A percentile compares a stretch with the other conserved stretches of the same genome.
phyloP scores from a whole-genome alignment of 2,888 invertebrate species.

The Lordiphosa andalusiaca region DNA sequence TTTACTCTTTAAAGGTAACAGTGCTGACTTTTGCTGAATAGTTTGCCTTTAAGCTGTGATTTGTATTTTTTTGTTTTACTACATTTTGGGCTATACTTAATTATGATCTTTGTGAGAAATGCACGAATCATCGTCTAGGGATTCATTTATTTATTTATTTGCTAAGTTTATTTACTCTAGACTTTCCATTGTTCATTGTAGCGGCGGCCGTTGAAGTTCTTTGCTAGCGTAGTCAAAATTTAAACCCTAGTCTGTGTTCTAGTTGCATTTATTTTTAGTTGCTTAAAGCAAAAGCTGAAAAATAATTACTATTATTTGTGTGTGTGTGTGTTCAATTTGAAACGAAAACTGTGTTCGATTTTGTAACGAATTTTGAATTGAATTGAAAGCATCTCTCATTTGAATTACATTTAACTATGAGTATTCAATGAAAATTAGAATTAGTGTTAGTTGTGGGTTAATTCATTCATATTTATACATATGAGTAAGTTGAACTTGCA shows the following conservation, averaged over 20 bases:
- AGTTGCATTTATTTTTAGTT: constrained; percentile 24
- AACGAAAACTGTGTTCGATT: constrained; percentile 24
- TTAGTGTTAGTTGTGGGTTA: constrained; percentile 15
- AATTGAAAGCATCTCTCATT: constrained; percentile 7
- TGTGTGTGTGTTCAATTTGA: neutral
- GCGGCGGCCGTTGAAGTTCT: constrained; percentile 4
- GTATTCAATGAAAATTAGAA: constrained; percentile 12
- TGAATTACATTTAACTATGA: constrained; percentile 47
- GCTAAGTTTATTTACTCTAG: constrained; percentile 9
- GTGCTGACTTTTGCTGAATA: constrained; percentile 29
- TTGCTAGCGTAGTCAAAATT: constrained; percentile 6
- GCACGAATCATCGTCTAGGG: neutral
- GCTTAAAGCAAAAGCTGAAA: constrained; percentile 55
- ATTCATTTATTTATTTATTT: neutral
- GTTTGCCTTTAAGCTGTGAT: constrained; percentile 15
- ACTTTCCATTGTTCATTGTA: constrained; percentile 4
- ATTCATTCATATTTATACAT: constrained; percentile 27
- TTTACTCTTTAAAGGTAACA: constrained; percentile 55
- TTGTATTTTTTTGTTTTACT: constrained; percentile 3
- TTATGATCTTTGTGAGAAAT: too few relatives aligned
- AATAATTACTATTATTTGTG: constrained; percentile 11
- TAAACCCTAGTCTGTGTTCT: constrained; percentile 6
- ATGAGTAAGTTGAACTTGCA: constrained; percentile 35
- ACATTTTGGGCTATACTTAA: constrained; percentile 9
- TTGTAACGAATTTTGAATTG: constrained; percentile 8